Conservation (phyloP, 2,113 vertebrate genomes). For the Columba livia region DNA sequence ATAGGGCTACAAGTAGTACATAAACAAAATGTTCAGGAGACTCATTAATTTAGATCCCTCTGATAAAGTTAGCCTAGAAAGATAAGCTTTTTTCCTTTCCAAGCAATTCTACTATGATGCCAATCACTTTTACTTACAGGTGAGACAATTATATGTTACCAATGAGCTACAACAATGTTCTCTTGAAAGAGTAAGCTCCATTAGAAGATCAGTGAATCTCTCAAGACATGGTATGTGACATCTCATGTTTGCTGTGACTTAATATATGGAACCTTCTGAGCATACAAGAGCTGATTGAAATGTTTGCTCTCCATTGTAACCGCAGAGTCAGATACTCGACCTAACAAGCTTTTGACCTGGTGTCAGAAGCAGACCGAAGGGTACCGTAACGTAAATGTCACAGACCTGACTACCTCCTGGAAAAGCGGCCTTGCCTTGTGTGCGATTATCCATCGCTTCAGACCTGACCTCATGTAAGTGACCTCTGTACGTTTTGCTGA, state of each 20-base stretch:
- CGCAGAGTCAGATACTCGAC: constrained; percentile 90
- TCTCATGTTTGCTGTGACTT: not conserved
- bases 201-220: constrained; percentile 88
- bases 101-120: not conserved
- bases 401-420: constrained; percentile 90
- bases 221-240: constrained; percentile 79
- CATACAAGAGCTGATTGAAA: not conserved
- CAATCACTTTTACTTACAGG: constrained; percentile 71
- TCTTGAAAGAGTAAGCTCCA: constrained; percentile 83
- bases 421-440: constrained; percentile 88
- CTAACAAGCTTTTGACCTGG: constrained; percentile 91
- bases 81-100: not conserved
- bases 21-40: not conserved
- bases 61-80: not conserved
- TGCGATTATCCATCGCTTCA: constrained; percentile 93
- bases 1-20: not conserved
- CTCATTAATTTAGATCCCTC: not conserved
- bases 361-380: constrained; percentile 94
- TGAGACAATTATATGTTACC: constrained; percentile 89
- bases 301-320: not conserved
- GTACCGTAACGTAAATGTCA: constrained; percentile 84
- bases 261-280: not conserved
- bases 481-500: not conserved
- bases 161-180: constrained; percentile 83
- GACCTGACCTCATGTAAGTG: constrained; percentile 92